These are phyloP conservation scores for Cerastis leucographa DNA, from an alignment of 2,888 invertebrate species.

Conservation along the genomic window DNA sequence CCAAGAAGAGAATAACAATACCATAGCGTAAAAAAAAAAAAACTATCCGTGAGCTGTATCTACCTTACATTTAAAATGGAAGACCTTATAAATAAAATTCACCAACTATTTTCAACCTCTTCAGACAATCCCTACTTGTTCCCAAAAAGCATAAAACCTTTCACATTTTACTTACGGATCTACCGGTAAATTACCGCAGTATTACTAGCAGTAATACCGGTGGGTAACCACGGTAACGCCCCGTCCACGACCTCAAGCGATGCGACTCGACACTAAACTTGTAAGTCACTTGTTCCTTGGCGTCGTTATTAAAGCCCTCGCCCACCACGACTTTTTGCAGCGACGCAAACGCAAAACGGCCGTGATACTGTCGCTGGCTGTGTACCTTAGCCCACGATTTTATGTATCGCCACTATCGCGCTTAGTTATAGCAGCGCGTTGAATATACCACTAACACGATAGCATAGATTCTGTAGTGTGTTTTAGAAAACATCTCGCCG, in stretches of 20 bases:
- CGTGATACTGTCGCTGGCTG: background rate
- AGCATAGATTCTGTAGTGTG: background rate
- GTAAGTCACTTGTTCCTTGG: background rate
- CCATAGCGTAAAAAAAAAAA: background rate
- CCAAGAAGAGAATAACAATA: no score
- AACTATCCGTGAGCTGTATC: background rate
- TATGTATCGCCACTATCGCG: background rate
- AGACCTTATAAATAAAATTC: slow-evolving; percentile 33
- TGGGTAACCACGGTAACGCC: slow-evolving; percentile 41
- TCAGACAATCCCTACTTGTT: slow-evolving; percentile 74
- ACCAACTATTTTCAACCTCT: slow-evolving; percentile 67
- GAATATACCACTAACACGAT: background rate
- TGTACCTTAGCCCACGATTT: background rate
- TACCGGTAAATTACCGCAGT: slow-evolving; percentile 70
- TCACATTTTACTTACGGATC: slow-evolving; percentile 69
- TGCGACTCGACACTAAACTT: background rate
- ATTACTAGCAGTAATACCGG: slow-evolving; percentile 51
- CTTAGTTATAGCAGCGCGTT: no score
- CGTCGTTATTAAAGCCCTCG: background rate
- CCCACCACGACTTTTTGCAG: background rate
- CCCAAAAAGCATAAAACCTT: slow-evolving; percentile 71
- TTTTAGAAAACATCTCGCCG: background rate
- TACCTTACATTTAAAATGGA: slow-evolving; percentile 8
- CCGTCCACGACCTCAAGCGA: background rate
- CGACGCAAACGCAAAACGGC: background rate